phyloP scores from a whole-genome alignment of 2,888 invertebrate species.

The Baronia brevicornis region DNA sequence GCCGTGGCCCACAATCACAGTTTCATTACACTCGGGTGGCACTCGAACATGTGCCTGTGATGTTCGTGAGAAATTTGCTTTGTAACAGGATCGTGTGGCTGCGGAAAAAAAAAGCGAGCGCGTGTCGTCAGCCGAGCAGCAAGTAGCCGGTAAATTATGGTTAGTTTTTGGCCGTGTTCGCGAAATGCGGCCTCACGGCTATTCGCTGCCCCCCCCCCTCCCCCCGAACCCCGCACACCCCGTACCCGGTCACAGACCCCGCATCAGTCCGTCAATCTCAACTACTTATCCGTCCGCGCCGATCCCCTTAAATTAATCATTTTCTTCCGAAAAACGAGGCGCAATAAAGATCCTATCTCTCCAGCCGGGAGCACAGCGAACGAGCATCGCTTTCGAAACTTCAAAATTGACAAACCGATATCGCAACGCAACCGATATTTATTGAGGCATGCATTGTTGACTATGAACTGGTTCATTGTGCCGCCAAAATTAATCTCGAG shows the following conservation, averaged over 20 bases:
- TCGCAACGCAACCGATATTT: constrained; percentile 65
- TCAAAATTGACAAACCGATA: constrained; percentile 62
- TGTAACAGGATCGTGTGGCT: constrained; percentile 64
- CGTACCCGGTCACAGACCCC: constrained; percentile 66
- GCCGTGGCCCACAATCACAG: constrained; percentile 47
- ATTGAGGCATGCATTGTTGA: constrained; percentile 61
- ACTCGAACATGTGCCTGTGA: constrained; percentile 57
- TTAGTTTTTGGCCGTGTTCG: constrained; percentile 72
- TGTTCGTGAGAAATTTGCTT: constrained; percentile 68
- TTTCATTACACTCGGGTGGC: constrained; percentile 59
- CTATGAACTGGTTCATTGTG: constrained; percentile 67
- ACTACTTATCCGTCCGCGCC: constrained; percentile 69
- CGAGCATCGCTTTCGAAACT: constrained; percentile 52
- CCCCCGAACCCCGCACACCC: constrained; percentile 23
- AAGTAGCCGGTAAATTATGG: constrained; percentile 75
- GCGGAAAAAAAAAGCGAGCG: constrained; percentile 55
- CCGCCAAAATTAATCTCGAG: constrained; percentile 69
- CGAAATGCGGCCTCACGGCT: constrained; percentile 71
- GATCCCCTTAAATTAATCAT: constrained; percentile 70
- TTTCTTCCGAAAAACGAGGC: constrained; percentile 56
- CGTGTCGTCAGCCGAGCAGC: constrained; percentile 60
- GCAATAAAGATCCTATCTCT: constrained; percentile 64
- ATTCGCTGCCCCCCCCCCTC: constrained; percentile 45
- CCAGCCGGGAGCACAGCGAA: constrained; percentile 39
- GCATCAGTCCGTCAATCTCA: constrained; percentile 67